Evolutionary conservation across 2,797 vertebrate genomes (phyloP), one percentile per base, ranked within the genome.

Genomic region (Cuculus canorus): DNA sequence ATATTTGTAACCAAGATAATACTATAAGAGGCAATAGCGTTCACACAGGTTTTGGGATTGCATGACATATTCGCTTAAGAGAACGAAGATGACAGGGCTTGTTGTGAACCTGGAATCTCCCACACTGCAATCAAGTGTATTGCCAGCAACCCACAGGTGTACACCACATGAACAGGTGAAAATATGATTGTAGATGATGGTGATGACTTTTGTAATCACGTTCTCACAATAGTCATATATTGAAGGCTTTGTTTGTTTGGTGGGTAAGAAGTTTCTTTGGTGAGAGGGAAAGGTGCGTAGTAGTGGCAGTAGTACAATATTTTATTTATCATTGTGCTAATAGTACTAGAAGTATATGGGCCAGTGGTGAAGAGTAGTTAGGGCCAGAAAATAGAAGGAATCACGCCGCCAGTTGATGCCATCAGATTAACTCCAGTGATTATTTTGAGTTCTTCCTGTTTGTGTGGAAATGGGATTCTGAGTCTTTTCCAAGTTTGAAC

Each of bases 1-100:
- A 92, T 84, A 90, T 70, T 72, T 86, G 76, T 96, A 95, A 97
- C 96, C 87, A 92, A 87, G 76, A 4, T 85, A 73, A 90, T 91
- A 75, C 94, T 92, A 17, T 79, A 86, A 93, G 86, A 96, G 65
- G 78, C 77, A 87, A 33, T 54, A 87, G 82, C 57, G 6, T 66
- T 73, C 88, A 93, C 81, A 64, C 50, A 80, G 93, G 79, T 84
- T 97, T 96, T 9, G 77, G 85, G 77, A 60, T 82, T 96, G 92
- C 33, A 5, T 52, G 88, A 84, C 68, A 43, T 92, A 82, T 63
- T 94, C 7, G 1, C 83, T 86, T 54, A 78, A 72, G 64, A 39
- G 68, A 87, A 82, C 72, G 68, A 84, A 82, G 82, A 95, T 92
- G 80, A 79, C n/a, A 21, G 73, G 73, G 35, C 73, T 91, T 0